phyloP scores from a whole-genome alignment of 2,797 vertebrate genomes.

The Alectoris magna region DNA sequence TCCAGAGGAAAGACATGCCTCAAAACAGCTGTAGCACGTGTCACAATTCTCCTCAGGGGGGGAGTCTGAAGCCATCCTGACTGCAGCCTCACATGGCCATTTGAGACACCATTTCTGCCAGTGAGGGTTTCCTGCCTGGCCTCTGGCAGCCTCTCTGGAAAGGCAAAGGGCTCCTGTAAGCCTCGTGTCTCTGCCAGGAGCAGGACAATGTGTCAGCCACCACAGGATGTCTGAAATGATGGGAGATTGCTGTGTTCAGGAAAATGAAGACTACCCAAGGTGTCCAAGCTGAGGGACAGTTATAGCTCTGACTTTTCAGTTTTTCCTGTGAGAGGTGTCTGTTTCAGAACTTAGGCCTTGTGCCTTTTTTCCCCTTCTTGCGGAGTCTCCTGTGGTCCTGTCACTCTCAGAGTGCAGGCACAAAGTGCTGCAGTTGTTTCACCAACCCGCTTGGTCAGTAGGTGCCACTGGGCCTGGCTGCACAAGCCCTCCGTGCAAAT shows the following conservation, averaged over 20 bases:
- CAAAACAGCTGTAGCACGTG: not conserved
- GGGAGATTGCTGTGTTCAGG: not conserved
- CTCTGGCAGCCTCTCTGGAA: not conserved
- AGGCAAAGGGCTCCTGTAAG: not conserved
- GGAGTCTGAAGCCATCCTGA: rapidly evolving
- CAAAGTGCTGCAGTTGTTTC: not conserved
- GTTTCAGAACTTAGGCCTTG: not conserved
- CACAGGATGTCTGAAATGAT: not conserved
- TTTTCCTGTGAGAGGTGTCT: not conserved
- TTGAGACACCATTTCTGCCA: not conserved
- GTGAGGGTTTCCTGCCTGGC: not conserved
- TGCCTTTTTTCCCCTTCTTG: not conserved
- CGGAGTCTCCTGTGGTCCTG: not conserved
- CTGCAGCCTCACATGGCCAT: not conserved
- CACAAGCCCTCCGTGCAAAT: not conserved
- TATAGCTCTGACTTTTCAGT: not conserved
- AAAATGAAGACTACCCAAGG: not conserved
- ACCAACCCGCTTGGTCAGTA: not conserved
- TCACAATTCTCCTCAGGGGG: not conserved
- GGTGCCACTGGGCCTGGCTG: not conserved
- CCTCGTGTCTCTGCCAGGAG: not conserved
- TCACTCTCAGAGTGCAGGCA: not conserved
- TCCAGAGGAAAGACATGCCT: not conserved
- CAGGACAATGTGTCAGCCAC: not conserved
- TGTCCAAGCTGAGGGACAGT: not conserved